These are phyloP conservation scores for Leistus spinibarbis DNA, from an alignment of 2,888 invertebrate genomes.

Conservation along the genomic window DNA sequence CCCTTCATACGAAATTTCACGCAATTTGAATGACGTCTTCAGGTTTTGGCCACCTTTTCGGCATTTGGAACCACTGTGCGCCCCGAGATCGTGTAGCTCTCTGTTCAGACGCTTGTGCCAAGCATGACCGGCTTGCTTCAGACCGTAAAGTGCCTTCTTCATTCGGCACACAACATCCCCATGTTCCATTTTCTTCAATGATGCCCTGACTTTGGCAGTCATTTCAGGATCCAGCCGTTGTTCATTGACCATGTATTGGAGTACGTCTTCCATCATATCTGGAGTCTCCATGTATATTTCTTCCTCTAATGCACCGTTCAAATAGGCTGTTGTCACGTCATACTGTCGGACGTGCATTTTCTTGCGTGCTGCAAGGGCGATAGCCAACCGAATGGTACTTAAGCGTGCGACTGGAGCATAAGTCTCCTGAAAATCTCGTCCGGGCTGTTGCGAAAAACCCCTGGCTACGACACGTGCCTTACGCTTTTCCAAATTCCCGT, in stretches of 20 bases:
- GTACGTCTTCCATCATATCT: neutral
- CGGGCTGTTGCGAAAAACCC: constrained; percentile 40
- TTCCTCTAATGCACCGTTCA: constrained; percentile 1
- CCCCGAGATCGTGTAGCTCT: neutral
- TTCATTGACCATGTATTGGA: neutral
- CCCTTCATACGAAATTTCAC: too few species aligned
- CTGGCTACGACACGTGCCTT: constrained; percentile 41
- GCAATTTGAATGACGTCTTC: too few species aligned
- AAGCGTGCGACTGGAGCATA: constrained; percentile 40
- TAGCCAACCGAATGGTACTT: constrained; percentile 34
- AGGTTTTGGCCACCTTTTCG: too few species aligned
- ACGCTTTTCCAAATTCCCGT: constrained; percentile 2
- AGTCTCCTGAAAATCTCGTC: constrained; percentile 37
- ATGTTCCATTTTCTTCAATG: too few species aligned
- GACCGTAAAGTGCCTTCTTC: neutral
- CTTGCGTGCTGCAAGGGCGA: constrained; percentile 36
- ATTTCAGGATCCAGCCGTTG: too few species aligned
- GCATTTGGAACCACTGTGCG: too few species aligned
- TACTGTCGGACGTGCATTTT: constrained; percentile 14
- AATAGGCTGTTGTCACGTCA: constrained; percentile 12
- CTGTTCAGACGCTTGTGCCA: neutral
- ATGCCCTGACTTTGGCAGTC: too few species aligned
- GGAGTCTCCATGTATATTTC: constrained; percentile 10
- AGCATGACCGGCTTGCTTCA: neutral
- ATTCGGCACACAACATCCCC: neutral